A percentile compares a stretch with the other conserved stretches of the same genome.
These are phyloP conservation scores for Cossypha niveicapilla DNA, from an alignment of 2,797 vertebrate species.

Conservation along the genomic window DNA sequence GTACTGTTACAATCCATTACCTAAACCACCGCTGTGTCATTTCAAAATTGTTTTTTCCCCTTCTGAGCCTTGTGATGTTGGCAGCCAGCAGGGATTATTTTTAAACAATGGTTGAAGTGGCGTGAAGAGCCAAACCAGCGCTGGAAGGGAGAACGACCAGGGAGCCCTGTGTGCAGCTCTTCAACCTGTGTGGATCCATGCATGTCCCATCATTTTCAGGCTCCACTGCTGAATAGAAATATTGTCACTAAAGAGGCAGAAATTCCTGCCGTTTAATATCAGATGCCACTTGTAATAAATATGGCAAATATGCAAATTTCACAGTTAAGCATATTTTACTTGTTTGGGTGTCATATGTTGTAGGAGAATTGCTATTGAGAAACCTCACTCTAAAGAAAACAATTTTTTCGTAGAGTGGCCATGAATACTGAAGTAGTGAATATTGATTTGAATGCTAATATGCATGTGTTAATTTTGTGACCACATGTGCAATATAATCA, in stretches of 20 bases:
- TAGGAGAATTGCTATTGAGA: background rate
- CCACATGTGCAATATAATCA: background rate
- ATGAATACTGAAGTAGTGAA: background rate
- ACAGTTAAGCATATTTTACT: background rate
- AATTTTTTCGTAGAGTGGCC: background rate
- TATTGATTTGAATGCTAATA: background rate
- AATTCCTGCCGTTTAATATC: background rate
- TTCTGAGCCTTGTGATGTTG: conserved; percentile 11
- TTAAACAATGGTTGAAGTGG: conserved; percentile 2
- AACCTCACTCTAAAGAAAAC: background rate
- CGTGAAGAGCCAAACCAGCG: rapidly evolving
- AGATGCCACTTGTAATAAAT: background rate
- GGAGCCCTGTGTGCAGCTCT: background rate
- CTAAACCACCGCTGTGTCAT: conserved; percentile 5
- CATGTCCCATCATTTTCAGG: background rate
- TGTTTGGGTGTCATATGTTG: background rate
- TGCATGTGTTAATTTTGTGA: background rate
- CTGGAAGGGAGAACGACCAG: background rate
- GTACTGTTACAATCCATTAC: background rate
- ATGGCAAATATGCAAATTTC: background rate
- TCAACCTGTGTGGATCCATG: background rate
- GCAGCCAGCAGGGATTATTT: background rate
- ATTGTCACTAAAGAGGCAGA: background rate
- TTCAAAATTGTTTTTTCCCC: background rate
- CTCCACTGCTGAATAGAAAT: background rate